Base-by-base conservation (phyloP, 2,888 invertebrate species). In the Mactromeris polynyma region DNA sequence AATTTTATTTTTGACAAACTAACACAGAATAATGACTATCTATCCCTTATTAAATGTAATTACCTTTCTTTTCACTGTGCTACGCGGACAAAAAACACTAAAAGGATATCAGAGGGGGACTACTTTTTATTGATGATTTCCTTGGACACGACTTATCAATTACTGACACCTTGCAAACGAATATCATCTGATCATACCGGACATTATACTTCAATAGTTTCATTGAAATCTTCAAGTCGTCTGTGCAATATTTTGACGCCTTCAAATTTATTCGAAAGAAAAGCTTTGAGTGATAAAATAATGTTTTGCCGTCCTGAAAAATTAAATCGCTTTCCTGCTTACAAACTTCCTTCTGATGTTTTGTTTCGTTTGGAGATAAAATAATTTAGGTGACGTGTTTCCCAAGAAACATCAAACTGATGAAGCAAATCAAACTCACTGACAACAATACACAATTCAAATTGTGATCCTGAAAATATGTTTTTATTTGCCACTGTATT, bases 21-120 rank as follows among this genome's bases (percentile, higher is more conserved):
- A 73, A 87, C 79, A 82, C 64, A 31, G 64, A 87, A 79, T 87
- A 87, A 87, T 87, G 58, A 87, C 87, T 87, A 83, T 87, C 83
- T 87, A 83, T 87, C 80, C 79, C 58, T 54, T 83, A 83, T 83
- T 83, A 83, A 64, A 78, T 40, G 51, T 87, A 87, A 87, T 87
- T 83, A 83, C 64, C 64, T 87, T 87, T 80, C 79, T 87, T 83
- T 79, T 54, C 36, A 78, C 83, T 64, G 58, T 79, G 69, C 38
- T 78, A 31, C 54, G 11, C 81, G 36, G 69, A 81, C 64, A 81
- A 81, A 51, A 85, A 54, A 7, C 33, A 85, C 84, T 85, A 85
- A 85, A 85, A 78, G 84, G 40, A 33, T 85, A 73, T 36, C 73
- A 33, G 51, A 40, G 31, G 84, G 84, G 33, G 38, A 51, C 78